Evolutionary conservation across 2,797 vertebrate species (phyloP).

Genomic region (Chromobotia macracanthus): DNA sequence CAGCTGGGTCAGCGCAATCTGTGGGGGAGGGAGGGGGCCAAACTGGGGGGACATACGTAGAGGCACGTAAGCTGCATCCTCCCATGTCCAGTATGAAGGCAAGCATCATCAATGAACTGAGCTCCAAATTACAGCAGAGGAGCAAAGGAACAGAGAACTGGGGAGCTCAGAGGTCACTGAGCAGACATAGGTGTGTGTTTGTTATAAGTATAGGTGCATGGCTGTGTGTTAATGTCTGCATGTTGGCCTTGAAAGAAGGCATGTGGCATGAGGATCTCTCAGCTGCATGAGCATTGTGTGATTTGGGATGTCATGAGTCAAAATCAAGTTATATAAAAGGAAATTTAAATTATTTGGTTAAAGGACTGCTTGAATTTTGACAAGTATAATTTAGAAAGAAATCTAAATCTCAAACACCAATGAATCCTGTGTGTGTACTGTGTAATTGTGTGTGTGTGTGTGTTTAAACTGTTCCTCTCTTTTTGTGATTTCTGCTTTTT

Average conservation of each 20-base stretch:
- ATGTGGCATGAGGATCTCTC: slow-evolving; percentile 14
- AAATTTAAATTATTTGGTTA: background rate
- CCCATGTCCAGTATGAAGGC: slow-evolving; percentile 86
- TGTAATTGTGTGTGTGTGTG: slow-evolving; percentile 41
- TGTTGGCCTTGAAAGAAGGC: slow-evolving; percentile 21
- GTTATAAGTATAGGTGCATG: slow-evolving; percentile 35
- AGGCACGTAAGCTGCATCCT: slow-evolving; percentile 78
- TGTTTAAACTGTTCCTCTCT: slow-evolving; percentile 63
- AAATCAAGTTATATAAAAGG: background rate
- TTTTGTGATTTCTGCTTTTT: slow-evolving; percentile 57
- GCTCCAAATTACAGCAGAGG: slow-evolving; percentile 89
- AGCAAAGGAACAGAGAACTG: slow-evolving; percentile 74
- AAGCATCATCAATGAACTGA: slow-evolving; percentile 91
- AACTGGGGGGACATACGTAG: slow-evolving; percentile 65
- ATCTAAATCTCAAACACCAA: slow-evolving; percentile 15
- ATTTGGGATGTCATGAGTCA: slow-evolving; percentile 7
- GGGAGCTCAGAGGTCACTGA: slow-evolving; percentile 77
- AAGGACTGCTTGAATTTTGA: background rate
- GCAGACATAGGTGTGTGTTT: slow-evolving; percentile 84
- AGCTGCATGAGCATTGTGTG: slow-evolving; percentile 37
- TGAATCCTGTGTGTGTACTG: slow-evolving; percentile 27
- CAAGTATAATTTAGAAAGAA: background rate
- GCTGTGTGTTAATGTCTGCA: background rate
- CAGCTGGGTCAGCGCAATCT: slow-evolving; percentile 42
- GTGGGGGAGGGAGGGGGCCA: slow-evolving; percentile 65